These are phyloP conservation scores for Bufo bufo DNA, from an alignment of 2,113 vertebrate genomes.

Conservation along the genomic window DNA sequence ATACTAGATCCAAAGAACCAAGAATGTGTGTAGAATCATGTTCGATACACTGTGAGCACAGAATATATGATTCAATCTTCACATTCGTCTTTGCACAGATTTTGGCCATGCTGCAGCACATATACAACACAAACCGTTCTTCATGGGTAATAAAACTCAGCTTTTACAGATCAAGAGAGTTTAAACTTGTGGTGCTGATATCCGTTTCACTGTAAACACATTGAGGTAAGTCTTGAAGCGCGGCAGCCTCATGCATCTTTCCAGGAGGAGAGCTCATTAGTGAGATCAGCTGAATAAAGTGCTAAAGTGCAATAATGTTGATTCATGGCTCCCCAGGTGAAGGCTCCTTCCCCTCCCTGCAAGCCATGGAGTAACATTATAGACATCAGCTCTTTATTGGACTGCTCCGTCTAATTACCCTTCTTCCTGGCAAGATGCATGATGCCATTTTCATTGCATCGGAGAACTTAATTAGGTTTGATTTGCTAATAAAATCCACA, in stretches of 20 bases:
- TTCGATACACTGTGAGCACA: not conserved
- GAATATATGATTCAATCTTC: not conserved
- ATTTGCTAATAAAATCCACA: slow-evolving; percentile 47
- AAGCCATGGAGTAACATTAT: slow-evolving; percentile 32
- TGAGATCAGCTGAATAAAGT: slow-evolving; percentile 52
- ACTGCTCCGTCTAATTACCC: slow-evolving; percentile 43
- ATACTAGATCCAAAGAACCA: not conserved
- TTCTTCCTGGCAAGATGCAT: slow-evolving; percentile 47
- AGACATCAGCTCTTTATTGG: slow-evolving; percentile 54
- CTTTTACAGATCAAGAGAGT: slow-evolving; percentile 11
- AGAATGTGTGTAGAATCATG: not conserved
- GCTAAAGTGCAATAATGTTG: slow-evolving; percentile 56
- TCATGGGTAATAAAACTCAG: slow-evolving; percentile 2
- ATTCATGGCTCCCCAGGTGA: slow-evolving; percentile 49
- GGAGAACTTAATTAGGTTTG: slow-evolving; percentile 46
- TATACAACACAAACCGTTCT: not conserved
- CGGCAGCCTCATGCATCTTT: slow-evolving; percentile 29
- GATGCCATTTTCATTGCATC: slow-evolving; percentile 36
- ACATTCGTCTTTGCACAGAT: no score
- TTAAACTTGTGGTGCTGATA: slow-evolving; percentile 21
- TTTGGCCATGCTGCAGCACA: not conserved
- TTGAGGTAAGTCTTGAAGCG: slow-evolving; percentile 12
- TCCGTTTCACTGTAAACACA: slow-evolving; percentile 12
- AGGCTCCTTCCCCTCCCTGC: slow-evolving; percentile 23
- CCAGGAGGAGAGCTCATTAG: slow-evolving; percentile 52